Percentiles rank a stretch among this genome's conserved stretches.
Conservation (phyloP, 2,888 invertebrate species). For the Catonia carolina region DNA sequence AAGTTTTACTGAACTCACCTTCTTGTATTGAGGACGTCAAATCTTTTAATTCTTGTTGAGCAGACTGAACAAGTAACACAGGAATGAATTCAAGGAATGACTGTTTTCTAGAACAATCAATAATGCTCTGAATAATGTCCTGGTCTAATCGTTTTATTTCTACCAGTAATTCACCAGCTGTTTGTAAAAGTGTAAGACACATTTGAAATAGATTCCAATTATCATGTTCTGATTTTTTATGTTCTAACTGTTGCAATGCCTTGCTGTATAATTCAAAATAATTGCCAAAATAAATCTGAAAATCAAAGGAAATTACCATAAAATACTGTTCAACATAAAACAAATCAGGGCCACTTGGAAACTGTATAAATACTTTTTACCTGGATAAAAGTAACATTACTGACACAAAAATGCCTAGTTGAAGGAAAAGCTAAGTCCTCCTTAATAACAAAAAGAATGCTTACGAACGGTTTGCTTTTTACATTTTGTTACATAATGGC, state of each 20-base stretch:
- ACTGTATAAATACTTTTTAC: no score
- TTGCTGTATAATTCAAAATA: conserved; percentile 60
- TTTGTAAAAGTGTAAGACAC: conserved; percentile 59
- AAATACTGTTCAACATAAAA: not conserved
- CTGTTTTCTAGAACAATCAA: conserved; percentile 44
- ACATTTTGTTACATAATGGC: no score
- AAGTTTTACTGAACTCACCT: no score
- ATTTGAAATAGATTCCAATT: conserved; percentile 64
- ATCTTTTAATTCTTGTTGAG: conserved; percentile 26
- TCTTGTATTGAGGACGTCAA: conserved; percentile 24
- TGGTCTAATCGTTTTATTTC: conserved; percentile 62
- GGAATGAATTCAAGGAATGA: conserved; percentile 31
- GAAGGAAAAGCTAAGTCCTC: no score
- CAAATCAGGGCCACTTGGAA: no score
- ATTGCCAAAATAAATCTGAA: conserved; percentile 53
- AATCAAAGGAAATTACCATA: conserved; percentile 33
- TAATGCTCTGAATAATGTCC: conserved; percentile 52
- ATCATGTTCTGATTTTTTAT: conserved; percentile 49
- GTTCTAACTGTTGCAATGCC: conserved; percentile 57
- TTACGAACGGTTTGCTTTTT: no score
- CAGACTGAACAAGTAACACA: conserved; percentile 34
- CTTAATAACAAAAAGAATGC: no score
- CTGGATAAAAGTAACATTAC: no score
- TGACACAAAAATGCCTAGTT: no score
- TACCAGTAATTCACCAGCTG: conserved; percentile 54